Conservation (phyloP, 2,113 vertebrate genomes). For the Chaetodon trifascialis region DNA sequence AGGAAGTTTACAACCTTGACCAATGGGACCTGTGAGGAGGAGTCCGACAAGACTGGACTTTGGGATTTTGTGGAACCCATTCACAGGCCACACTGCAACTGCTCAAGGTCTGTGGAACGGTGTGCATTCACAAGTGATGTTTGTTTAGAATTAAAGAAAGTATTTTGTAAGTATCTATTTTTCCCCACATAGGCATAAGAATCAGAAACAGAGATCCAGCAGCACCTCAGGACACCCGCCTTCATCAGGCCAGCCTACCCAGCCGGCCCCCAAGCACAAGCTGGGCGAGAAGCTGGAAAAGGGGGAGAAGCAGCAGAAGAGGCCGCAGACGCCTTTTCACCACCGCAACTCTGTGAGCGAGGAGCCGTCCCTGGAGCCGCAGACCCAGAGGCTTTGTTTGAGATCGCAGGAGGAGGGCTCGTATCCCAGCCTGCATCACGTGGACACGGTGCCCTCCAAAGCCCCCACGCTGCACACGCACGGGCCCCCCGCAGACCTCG, state of each 20-base stretch:
- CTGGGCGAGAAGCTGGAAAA: conserved; percentile 95
- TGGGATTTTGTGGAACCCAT: conserved; percentile 97
- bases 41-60: conserved; percentile 88
- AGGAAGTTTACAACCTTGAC: conserved; percentile 94
- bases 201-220: conserved; percentile 89
- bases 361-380: conserved; percentile 90
- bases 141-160: neutral
- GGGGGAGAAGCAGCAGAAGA: conserved; percentile 96
- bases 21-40: conserved; percentile 91
- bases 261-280: conserved; percentile 94
- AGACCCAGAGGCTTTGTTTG: conserved; percentile 91
- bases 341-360: conserved; percentile 92
- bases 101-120: conserved; percentile 87
- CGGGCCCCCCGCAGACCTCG: conserved; percentile 84
- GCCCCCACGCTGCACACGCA: conserved; percentile 89
- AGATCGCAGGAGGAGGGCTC: conserved; percentile 89
- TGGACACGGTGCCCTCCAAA: conserved; percentile 86
- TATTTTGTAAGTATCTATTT: neutral
- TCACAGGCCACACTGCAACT: conserved; percentile 92
- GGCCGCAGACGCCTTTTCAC: conserved; percentile 96
- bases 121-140: neutral
- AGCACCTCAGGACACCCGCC: conserved; percentile 92
- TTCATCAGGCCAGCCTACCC: conserved; percentile 88
- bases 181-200: conserved; percentile 88
- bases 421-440: conserved; percentile 90